Evolutionary conservation across 2,888 invertebrate species (phyloP).

Genomic region (Calameuta idolon): DNA sequence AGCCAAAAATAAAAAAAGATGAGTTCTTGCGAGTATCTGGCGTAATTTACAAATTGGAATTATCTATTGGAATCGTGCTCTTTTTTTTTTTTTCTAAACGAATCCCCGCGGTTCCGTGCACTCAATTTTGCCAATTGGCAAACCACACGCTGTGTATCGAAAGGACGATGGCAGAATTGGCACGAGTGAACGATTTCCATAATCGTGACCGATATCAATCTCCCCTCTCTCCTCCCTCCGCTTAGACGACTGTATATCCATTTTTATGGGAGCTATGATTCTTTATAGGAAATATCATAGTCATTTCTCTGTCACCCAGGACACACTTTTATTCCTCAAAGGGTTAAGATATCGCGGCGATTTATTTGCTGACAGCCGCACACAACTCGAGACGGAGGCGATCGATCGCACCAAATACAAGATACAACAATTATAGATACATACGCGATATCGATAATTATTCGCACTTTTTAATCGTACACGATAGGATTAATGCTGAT

Average conservation of each 20-base stretch:
- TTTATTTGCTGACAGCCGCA: background rate
- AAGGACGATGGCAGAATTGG: background rate
- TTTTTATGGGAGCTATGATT: no score
- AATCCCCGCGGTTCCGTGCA: background rate
- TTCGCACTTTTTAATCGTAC: constrained; percentile 19
- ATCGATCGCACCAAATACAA: constrained; percentile 15
- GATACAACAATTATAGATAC: constrained; percentile 23
- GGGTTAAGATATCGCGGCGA: background rate
- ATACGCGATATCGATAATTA: constrained; percentile 24
- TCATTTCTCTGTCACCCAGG: no score
- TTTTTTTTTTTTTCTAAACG: background rate
- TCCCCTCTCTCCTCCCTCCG: background rate
- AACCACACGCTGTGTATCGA: background rate
- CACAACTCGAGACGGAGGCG: background rate
- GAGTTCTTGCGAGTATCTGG: background rate
- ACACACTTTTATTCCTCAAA: background rate
- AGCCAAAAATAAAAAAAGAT: background rate
- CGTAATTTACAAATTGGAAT: constrained; percentile 13
- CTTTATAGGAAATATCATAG: no score
- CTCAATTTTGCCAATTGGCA: background rate
- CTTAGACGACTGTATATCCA: background rate
- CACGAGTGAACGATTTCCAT: background rate
- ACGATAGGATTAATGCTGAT: constrained; percentile 11
- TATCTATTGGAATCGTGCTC: constrained; percentile 15
- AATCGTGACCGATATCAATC: background rate